Evolutionary conservation across 2,888 invertebrate species (phyloP).

Genomic region (Sinhomidia bicolor): DNA sequence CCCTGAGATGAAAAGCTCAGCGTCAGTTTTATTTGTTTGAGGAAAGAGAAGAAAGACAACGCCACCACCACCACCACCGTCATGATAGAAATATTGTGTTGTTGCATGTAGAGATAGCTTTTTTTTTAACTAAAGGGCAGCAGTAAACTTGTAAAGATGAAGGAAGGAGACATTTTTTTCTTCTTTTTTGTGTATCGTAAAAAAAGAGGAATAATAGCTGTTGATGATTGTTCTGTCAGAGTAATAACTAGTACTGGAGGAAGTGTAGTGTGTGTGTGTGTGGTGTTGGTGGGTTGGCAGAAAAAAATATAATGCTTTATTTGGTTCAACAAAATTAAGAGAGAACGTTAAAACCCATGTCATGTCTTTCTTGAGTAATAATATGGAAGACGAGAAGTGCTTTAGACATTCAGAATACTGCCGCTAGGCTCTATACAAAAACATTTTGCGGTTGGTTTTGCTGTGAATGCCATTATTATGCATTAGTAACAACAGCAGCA

Average conservation of each 20-base stretch:
- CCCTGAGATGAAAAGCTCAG: not conserved
- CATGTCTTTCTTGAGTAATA: slow-evolving; percentile 47
- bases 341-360: slow-evolving; percentile 55
- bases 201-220: not conserved
- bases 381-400: slow-evolving; percentile 1
- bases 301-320: not conserved
- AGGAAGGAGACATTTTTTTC: too few relatives aligned
- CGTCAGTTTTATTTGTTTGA: slow-evolving; percentile 24
- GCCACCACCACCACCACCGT: not conserved
- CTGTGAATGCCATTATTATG: not conserved
- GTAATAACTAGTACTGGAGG: not conserved
- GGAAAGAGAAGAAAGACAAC: slow-evolving; percentile 14
- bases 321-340: not conserved
- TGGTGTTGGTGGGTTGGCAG: not conserved
- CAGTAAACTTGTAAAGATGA: not conserved
- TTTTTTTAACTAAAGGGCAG: not conserved
- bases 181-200: not conserved
- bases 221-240: not conserved
- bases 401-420: not conserved
- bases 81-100: not conserved
- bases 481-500: too few relatives aligned
- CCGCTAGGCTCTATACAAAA: slow-evolving; percentile 27
- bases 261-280: too few relatives aligned
- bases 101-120: not conserved
- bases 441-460: slow-evolving; percentile 32